Base-by-base conservation (phyloP, 2,888 invertebrate species). In the Amiota communis region DNA sequence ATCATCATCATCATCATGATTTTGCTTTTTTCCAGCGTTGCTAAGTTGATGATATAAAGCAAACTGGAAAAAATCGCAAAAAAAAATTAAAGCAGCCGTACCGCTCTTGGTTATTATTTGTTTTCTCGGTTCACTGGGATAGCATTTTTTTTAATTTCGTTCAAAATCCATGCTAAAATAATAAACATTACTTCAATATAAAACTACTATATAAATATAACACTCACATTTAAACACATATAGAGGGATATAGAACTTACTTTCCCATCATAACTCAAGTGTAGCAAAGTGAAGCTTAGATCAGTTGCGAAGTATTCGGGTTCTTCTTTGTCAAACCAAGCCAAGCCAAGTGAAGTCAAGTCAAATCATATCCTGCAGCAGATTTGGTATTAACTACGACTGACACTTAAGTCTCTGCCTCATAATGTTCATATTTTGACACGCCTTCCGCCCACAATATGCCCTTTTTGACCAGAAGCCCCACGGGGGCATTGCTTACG, bases 361-460 rank as follows among this genome's bases (percentile, higher is more conserved):
- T 68, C 23, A 53, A 68, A 53, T 53, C 67, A 68, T 68, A 17
- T 53, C 67, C 67, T 15, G 51, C 53, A 51, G 67, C 51, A 47
- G 13, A 23, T n/a, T 53, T 68, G 36, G 23, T 51, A 53, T 23
- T 23, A 68, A 68, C 48, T 65, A 49, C 65, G 48, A 65, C 48
- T 46, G 51, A 53, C n/a, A 68, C 67, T 68, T 23, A 51, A 68
- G 9, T 68, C 53, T 53, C 20, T 53, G 51, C 23, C n/a, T 8
- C 47, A 51, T n/a, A 68, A 10, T 20, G 59, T 59, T 17, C 59
- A 59, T 59, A 20, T 68, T 65, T 48, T 20, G 65, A 65, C 15
- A 48, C 49, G 65, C 48, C 49, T 63, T 63, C 46, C 15, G 8
- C n/a, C n/a, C 11, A 9, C 46, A 9, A 46, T 2, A n/a, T 63